Conservation (phyloP, 2,888 invertebrate genomes). For the Ramazzottius varieornatus region DNA sequence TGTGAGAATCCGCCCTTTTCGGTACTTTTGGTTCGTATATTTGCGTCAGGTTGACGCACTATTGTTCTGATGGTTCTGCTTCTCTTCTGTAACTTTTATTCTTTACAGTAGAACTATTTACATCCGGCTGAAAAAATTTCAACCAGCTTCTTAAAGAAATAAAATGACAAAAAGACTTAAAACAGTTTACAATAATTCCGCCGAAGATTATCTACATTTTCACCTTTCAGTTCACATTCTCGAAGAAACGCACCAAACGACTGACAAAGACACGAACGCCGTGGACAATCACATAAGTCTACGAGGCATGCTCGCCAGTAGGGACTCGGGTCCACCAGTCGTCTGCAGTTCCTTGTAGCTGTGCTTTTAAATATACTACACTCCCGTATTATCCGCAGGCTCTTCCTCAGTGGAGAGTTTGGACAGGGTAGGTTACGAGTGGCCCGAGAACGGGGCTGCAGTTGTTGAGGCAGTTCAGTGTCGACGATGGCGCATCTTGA, state of each 20-base stretch:
- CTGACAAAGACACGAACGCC: constrained; percentile 53
- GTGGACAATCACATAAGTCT: constrained; percentile 65
- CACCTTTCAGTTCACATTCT: constrained; percentile 52
- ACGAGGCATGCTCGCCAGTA: constrained; percentile 57
- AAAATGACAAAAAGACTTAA: too few relatives aligned
- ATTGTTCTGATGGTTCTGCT: too few relatives aligned
- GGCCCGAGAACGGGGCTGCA: not conserved
- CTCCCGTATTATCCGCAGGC: constrained; percentile 12
- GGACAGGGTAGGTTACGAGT: not conserved
- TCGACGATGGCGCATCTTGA: constrained; percentile 30
- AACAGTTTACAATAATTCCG: constrained; percentile 9
- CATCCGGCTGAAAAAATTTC: too few relatives aligned
- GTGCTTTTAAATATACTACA: constrained; percentile 31
- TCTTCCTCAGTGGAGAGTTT: not conserved
- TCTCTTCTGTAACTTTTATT: too few relatives aligned
- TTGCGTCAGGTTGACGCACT: too few relatives aligned
- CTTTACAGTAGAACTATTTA: too few relatives aligned
- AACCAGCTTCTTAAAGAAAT: too few relatives aligned
- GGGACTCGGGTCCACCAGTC: constrained; percentile 46
- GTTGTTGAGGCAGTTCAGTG: not conserved
- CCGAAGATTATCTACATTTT: constrained; percentile 16
- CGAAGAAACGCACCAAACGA: constrained; percentile 64
- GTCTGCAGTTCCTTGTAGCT: constrained; percentile 47
- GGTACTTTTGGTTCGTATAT: too few relatives aligned
- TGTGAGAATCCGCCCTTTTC: too few relatives aligned